phyloP scores from a whole-genome alignment of 2,888 invertebrate genomes.

The Aquatica leii region DNA sequence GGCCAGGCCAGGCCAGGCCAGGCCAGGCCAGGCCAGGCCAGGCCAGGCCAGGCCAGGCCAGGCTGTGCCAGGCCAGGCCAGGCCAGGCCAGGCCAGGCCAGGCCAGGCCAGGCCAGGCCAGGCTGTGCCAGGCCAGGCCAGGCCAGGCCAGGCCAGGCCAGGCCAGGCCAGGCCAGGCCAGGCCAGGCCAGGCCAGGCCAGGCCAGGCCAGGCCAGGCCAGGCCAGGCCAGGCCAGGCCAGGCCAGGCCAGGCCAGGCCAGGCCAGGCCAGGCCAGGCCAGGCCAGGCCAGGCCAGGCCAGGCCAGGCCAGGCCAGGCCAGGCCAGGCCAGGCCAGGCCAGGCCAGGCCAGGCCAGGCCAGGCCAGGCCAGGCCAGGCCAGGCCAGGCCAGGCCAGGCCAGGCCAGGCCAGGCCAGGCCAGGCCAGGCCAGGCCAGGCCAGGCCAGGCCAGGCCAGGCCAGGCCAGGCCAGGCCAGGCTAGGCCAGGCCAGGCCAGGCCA shows the following conservation, averaged over 20 bases:
- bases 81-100: conserved; percentile 4
- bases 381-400: neutral
- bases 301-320: conserved; percentile 4
- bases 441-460: neutral
- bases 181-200: conserved; percentile 10
- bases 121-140: too few relatives aligned
- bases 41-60: neutral
- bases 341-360: neutral
- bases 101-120: too few relatives aligned
- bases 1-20: neutral
- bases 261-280: conserved; percentile 3
- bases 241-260: neutral
- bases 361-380: neutral
- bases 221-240: conserved; percentile 9
- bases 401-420: neutral
- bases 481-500: neutral
- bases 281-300: conserved; percentile 4
- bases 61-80: too few relatives aligned
- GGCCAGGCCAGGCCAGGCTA: neutral
- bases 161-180: conserved; percentile 9
- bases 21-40: neutral
- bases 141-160: neutral
- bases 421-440: neutral
- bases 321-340: neutral
- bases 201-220: conserved; percentile 7